Percentiles rank a stretch among this genome's conserved stretches.
Evolutionary conservation across 2,888 invertebrate genomes (phyloP).

Genomic region (Arctia plantaginis): DNA sequence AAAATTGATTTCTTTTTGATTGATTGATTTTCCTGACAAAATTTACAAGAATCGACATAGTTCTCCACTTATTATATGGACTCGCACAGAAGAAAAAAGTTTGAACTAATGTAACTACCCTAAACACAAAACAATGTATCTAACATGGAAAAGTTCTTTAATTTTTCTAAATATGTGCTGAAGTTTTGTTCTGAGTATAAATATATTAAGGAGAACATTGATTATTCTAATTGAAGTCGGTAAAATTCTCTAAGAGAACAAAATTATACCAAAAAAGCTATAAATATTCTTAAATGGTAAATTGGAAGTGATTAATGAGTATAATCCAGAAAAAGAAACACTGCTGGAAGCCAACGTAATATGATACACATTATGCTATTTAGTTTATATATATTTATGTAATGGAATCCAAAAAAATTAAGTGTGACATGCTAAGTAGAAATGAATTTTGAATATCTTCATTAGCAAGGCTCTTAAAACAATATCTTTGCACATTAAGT

Average conservation of each 20-base stretch:
- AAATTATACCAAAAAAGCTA: not conserved
- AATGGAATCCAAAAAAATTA: not conserved
- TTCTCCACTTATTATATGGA: not conserved
- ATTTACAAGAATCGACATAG: not conserved
- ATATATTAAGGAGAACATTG: not conserved
- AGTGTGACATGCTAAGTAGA: not conserved
- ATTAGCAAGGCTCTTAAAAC: not conserved
- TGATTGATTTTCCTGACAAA: not conserved
- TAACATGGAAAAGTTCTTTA: not conserved
- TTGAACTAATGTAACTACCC: not conserved
- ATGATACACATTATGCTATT: not conserved
- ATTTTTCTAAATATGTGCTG: not conserved
- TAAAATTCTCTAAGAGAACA: not conserved
- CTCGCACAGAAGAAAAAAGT: not conserved
- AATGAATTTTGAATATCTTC: not conserved
- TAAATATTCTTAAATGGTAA: not conserved
- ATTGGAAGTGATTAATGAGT: not conserved
- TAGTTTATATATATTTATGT: not conserved
- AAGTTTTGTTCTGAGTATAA: not conserved
- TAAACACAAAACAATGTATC: not conserved
- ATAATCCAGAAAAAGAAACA: not conserved
- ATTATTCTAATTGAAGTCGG: not conserved
- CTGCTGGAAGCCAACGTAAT: not conserved
- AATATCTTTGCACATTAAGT: constrained; percentile 29
- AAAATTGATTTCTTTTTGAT: not conserved